Percentiles rank a stretch among this genome's conserved stretches.
Conservation (phyloP, 2,888 invertebrate genomes). For the Pachycephus smyrnensis region DNA sequence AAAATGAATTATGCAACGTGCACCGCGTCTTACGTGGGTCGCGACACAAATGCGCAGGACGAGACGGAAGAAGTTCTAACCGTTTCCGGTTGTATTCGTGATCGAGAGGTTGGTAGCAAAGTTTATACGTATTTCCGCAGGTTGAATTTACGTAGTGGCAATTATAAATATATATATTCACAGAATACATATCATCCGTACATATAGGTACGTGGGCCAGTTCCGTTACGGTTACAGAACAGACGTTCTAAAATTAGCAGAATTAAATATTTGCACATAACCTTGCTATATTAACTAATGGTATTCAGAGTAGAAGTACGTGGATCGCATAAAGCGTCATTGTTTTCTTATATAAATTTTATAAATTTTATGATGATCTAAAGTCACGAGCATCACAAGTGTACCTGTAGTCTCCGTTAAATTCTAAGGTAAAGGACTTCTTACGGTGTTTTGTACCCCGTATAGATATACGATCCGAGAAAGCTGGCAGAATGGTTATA, state of each 20-base stretch:
- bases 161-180: background rate
- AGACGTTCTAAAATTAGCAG: background rate
- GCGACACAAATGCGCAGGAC: slow-evolving; percentile 3
- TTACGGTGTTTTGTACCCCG: background rate
- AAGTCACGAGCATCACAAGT: background rate
- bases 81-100: slow-evolving; percentile 5
- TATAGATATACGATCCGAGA: background rate
- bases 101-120: background rate
- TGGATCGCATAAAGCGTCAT: no score
- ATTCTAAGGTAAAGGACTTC: background rate
- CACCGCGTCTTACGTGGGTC: slow-evolving; percentile 37
- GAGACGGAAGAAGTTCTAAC: background rate
- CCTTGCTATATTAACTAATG: background rate
- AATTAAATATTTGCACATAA: background rate
- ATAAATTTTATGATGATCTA: background rate
- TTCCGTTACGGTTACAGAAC: background rate
- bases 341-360: no score
- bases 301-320: background rate
- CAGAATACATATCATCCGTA: background rate
- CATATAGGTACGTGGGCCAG: no score
- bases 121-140: background rate
- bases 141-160: background rate
- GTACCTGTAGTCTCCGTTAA: background rate
- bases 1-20: slow-evolving; percentile 41
- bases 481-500: background rate